Percentiles rank a stretch among this genome's conserved stretches.
Conservation (phyloP, 2,888 invertebrate species). For the Mamestra brassicae region DNA sequence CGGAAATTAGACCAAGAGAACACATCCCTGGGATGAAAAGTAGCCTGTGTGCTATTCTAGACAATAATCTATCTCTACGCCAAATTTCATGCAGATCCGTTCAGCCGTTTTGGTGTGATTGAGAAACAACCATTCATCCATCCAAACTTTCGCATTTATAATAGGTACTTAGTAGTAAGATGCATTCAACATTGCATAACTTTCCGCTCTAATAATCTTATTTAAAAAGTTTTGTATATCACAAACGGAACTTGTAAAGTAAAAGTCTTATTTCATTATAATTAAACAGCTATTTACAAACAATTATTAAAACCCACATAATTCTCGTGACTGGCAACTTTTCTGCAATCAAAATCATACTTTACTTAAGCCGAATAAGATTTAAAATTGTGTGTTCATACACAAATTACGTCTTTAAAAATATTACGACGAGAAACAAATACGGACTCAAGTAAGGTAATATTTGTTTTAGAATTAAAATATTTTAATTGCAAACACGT, state of each 20-base stretch:
- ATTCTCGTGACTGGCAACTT: not conserved
- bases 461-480: slow-evolving; percentile 61
- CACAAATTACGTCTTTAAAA: slow-evolving; percentile 33
- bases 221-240: not conserved
- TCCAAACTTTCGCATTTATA: too few species aligned
- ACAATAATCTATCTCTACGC: too few species aligned
- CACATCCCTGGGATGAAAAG: too few species aligned
- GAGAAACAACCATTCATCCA: too few species aligned
- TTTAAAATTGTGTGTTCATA: not conserved
- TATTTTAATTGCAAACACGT: slow-evolving; percentile 57
- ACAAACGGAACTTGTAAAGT: slow-evolving; percentile 15
- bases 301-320: slow-evolving; percentile 2
- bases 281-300: slow-evolving; percentile 12
- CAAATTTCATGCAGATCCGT: too few species aligned
- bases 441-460: slow-evolving; percentile 34
- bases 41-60: too few species aligned
- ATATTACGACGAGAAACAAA: slow-evolving; percentile 43
- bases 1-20: too few species aligned
- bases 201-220: slow-evolving; percentile 30
- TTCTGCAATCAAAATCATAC: not conserved
- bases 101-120: too few species aligned
- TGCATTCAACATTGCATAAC: slow-evolving; percentile 28
- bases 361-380: not conserved
- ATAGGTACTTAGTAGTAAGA: too few species aligned
- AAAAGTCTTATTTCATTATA: slow-evolving; percentile 19